Evolutionary conservation across 2,888 invertebrate genomes (phyloP).

Genomic region (Sepioteuthis lessoniana): DNA sequence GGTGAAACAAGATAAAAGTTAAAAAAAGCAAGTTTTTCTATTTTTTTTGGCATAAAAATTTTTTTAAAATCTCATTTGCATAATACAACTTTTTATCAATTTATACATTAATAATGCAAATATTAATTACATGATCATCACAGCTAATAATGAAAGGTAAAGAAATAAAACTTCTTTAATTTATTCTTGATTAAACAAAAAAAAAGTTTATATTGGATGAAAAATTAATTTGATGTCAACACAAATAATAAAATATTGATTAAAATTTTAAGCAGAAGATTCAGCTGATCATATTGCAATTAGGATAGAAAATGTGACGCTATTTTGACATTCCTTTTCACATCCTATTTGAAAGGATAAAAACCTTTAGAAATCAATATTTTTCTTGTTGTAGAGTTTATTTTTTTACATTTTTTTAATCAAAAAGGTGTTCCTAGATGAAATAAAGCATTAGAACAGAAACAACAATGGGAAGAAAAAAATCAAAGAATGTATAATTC

Average conservation of each 20-base stretch:
- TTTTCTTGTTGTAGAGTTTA: neutral
- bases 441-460: neutral
- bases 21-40: neutral
- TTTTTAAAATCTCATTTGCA: too few species aligned
- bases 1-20: neutral
- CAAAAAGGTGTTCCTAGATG: neutral
- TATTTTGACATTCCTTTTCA: too few species aligned
- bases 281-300: neutral
- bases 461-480: neutral
- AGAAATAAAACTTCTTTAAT: neutral
- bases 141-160: constrained; percentile 18
- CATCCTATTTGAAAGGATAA: too few species aligned
- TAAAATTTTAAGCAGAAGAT: neutral
- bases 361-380: neutral
- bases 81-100: neutral
- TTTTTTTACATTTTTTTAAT: neutral
- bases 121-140: neutral
- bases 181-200: neutral
- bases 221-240: constrained; percentile 21
- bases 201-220: neutral
- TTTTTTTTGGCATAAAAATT: neutral
- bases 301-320: neutral
- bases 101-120: neutral
- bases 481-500: neutral
- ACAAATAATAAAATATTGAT: constrained; percentile 23